Evolutionary conservation across 2,113 vertebrate genomes (phyloP).

Genomic region (Sakesphorus luctuosus): DNA sequence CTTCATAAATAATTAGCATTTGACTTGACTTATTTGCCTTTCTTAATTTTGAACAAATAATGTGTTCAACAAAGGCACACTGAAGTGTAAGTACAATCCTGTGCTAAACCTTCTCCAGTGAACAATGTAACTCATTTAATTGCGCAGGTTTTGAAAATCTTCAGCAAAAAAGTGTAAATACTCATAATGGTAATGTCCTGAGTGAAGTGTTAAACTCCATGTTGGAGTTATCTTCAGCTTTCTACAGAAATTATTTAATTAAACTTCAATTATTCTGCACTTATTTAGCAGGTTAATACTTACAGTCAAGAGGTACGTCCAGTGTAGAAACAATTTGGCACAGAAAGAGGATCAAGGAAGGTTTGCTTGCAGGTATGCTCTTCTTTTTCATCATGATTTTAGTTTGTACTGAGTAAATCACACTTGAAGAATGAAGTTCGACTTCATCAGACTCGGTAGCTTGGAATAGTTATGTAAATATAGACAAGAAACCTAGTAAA

Average conservation of each 20-base stretch:
- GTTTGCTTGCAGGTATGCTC: conserved; percentile 64
- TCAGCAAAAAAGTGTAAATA: neutral
- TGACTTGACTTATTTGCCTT: neutral
- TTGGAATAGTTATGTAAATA: conserved; percentile 37
- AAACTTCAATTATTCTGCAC: neutral
- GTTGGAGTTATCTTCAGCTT: neutral
- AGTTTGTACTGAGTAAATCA: conserved; percentile 66
- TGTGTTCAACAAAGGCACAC: neutral
- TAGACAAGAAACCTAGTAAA: conserved; percentile 62
- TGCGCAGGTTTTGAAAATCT: neutral
- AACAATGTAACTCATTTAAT: neutral
- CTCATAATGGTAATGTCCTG: neutral
- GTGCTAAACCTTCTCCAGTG: neutral
- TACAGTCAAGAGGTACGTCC: conserved; percentile 96
- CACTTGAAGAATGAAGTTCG: conserved; percentile 61
- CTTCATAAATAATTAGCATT: neutral
- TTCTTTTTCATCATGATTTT: conserved; percentile 82
- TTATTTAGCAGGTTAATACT: conserved; percentile 72
- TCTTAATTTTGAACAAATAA: neutral
- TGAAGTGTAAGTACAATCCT: neutral
- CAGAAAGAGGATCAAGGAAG: conserved; percentile 81
- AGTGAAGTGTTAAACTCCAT: neutral
- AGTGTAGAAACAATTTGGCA: conserved; percentile 84
- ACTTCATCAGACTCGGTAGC: conserved; percentile 60
- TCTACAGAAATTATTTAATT: neutral